phyloP scores from a whole-genome alignment of 2,113 vertebrate species.

The Crotalus horridus region DNA sequence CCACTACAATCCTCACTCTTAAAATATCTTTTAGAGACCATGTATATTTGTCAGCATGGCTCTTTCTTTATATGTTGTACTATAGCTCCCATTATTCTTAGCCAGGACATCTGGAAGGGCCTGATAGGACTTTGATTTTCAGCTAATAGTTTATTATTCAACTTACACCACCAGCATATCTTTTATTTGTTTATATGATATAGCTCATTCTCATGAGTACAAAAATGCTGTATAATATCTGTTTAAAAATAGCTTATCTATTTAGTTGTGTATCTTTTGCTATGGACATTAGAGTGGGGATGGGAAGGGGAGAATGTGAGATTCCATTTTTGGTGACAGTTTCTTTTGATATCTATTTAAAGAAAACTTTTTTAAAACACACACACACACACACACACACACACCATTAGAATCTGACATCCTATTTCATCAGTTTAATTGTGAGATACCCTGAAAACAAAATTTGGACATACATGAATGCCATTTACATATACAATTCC shows the following conservation, averaged over 20 bases:
- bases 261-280: background rate
- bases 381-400: background rate
- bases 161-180: background rate
- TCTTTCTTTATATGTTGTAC: background rate
- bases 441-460: background rate
- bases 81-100: background rate
- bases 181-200: constrained; percentile 1
- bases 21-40: background rate
- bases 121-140: background rate
- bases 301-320: background rate
- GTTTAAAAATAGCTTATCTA: background rate
- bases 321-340: background rate
- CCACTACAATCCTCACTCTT: background rate
- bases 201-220: background rate
- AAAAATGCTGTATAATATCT: background rate
- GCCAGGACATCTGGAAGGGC: background rate
- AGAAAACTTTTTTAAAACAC: background rate
- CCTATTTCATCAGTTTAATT: background rate
- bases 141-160: background rate
- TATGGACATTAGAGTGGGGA: background rate
- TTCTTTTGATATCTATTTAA: background rate
- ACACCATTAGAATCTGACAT: background rate
- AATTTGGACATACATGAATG: background rate
- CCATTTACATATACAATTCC: background rate
- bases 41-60: background rate